Evolutionary conservation across 2,888 invertebrate species (phyloP).

Genomic region (Machimus rusticus): DNA sequence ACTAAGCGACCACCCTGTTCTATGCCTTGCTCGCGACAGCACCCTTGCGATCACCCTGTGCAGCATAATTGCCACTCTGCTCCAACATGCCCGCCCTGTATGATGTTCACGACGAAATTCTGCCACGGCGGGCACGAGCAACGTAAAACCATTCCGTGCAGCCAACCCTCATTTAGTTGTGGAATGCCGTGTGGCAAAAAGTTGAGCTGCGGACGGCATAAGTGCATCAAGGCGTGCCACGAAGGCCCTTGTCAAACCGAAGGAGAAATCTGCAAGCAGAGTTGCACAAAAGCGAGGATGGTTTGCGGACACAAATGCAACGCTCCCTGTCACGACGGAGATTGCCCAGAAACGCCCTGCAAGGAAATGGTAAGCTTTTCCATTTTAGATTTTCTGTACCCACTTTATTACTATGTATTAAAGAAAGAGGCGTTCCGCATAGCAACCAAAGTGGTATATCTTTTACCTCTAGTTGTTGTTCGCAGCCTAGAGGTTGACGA

Average conservation of each 20-base stretch:
- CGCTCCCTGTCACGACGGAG: slow-evolving; percentile 79
- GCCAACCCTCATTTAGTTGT: slow-evolving; percentile 82
- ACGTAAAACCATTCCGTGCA: slow-evolving; percentile 81
- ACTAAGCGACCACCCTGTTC: slow-evolving; percentile 83
- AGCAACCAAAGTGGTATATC: not conserved
- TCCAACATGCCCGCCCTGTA: slow-evolving; percentile 81
- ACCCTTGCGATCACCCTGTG: slow-evolving; percentile 83
- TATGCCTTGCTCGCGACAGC: slow-evolving; percentile 76
- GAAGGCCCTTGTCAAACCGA: slow-evolving; percentile 73
- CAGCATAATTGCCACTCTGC: slow-evolving; percentile 84
- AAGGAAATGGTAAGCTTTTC: slow-evolving; percentile 69
- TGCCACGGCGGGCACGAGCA: slow-evolving; percentile 85
- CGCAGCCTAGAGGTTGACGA: not conserved
- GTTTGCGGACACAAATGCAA: slow-evolving; percentile 88
- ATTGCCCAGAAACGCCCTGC: slow-evolving; percentile 76
- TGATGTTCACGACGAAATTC: slow-evolving; percentile 82
- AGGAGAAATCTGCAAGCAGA: slow-evolving; percentile 78
- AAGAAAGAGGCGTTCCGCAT: not conserved
- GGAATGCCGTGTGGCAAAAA: slow-evolving; percentile 85
- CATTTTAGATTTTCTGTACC: not conserved
- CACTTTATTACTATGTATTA: not conserved
- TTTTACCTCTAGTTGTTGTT: not conserved
- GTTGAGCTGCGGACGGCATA: slow-evolving; percentile 83
- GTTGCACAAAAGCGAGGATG: slow-evolving; percentile 73
- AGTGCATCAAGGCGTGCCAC: slow-evolving; percentile 83